phyloP scores from a whole-genome alignment of 1,140 invertebrate species.

The Octopus bimaculoides region DNA sequence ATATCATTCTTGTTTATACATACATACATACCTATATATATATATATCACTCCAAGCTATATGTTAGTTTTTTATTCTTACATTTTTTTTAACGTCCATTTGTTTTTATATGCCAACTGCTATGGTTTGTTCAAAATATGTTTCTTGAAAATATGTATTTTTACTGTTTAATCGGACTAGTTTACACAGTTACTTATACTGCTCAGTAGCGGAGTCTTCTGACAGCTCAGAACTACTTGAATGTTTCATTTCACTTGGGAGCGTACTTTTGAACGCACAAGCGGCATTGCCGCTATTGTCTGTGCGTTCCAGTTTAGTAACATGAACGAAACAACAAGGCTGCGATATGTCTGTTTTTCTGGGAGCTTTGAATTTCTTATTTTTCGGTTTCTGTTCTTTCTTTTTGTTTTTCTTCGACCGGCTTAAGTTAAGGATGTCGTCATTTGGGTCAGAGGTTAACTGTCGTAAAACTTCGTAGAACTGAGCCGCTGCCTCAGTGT shows the following conservation, averaged over 20 bases:
- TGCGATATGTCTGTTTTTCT: slow-evolving; percentile 80
- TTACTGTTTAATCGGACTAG: too few relatives aligned
- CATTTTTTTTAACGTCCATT: too few relatives aligned
- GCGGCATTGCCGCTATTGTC: slow-evolving; percentile 16
- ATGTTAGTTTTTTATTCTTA: too few relatives aligned
- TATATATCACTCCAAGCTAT: too few relatives aligned
- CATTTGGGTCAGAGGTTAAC: slow-evolving; percentile 75
- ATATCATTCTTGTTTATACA: too few relatives aligned
- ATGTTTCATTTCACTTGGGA: slow-evolving; percentile 6
- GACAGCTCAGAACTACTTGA: slow-evolving; percentile 11
- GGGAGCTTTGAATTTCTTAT: slow-evolving; percentile 61
- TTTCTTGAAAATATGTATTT: too few relatives aligned
- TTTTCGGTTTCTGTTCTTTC: slow-evolving; percentile 51
- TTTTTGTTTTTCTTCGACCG: slow-evolving; percentile 58
- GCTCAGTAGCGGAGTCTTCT: background rate
- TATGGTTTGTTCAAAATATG: too few relatives aligned
- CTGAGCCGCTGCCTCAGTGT: slow-evolving; percentile 69
- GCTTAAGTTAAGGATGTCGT: slow-evolving; percentile 71
- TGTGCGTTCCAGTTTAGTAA: slow-evolving; percentile 73
- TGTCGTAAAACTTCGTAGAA: slow-evolving; percentile 68
- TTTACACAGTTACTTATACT: background rate
- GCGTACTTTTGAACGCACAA: background rate
- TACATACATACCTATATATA: too few relatives aligned
- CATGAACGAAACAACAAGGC: slow-evolving; percentile 83
- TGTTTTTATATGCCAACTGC: too few relatives aligned